Evolutionary conservation across 2,888 invertebrate genomes (phyloP), one percentile per base, ranked within the genome.

Genomic region (Drosophila paranaensis): DNA sequence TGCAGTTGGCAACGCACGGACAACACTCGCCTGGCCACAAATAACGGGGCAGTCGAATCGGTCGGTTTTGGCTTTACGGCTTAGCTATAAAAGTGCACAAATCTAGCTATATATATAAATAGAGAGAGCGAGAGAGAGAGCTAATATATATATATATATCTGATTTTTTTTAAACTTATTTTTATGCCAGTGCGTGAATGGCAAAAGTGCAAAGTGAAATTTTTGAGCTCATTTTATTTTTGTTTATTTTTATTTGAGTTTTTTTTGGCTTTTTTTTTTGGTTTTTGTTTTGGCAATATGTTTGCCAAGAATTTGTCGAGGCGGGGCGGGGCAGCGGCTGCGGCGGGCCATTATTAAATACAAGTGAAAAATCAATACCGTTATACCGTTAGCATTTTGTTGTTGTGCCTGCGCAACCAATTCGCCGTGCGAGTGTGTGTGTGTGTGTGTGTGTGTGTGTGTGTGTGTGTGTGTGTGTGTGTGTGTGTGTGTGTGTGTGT

Each of bases 301-400:
- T 64, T 63, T 35, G 65, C 51, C 43, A 62, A 63, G 14, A 20
- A 13, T 33, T 11, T 27, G 27, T 14, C 16, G 42, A 6, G 11
- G n/a, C 42, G 54, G 43, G 8, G n/a, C 11, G 20, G 33, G 40
- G 27, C 39, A 39, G 45, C 16, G 20, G 50, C 60, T 39, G 39
- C 39, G 39, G 39, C 39, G 0, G 45, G 25, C 33, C 70, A 65
- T 77, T 77, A 73, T 76, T 73, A 62, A 76, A 77, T 77, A 73
- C 58, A 73, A 73, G 77, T 70, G 77, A 76, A 76, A 76, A 76
- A 76, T 76, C 77, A 76, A 76, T 76, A 76, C 68, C 65, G 71
- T 71, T 76, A 68, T 77, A 65, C 77, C 74, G 69, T 73, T 77
- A 69, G 37, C 55, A 27, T 53, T 77, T 69, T 73, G 57, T 73